Evolutionary conservation across 1,140 invertebrate species (phyloP).

Genomic region (Agrilus planipennis): DNA sequence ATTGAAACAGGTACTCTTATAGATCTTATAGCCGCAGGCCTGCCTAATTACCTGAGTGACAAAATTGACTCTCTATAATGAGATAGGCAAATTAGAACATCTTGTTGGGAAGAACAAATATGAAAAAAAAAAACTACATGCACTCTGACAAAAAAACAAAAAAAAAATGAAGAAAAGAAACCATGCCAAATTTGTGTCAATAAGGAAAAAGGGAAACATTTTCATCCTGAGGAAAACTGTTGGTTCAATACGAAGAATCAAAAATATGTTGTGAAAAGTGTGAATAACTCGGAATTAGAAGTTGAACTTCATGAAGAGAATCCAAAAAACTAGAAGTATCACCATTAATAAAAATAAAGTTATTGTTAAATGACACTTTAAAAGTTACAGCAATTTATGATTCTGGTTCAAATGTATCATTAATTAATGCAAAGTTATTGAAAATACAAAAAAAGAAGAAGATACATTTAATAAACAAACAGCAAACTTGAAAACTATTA

Average conservation of each 20-base stretch:
- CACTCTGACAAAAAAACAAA: constrained; percentile 20
- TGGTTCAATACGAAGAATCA: constrained; percentile 2
- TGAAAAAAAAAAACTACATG: constrained; percentile 19
- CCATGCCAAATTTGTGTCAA: constrained; percentile 1
- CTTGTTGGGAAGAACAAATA: constrained; percentile 14
- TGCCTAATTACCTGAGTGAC: constrained; percentile 21
- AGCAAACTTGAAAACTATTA: constrained; percentile 17
- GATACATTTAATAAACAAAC: constrained; percentile 14
- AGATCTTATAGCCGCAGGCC: constrained; percentile 19
- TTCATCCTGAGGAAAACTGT: constrained; percentile 1
- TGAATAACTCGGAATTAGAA: constrained; percentile 15
- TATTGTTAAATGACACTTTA: constrained; percentile 17
- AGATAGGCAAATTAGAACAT: constrained; percentile 24
- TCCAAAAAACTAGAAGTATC: constrained; percentile 10
- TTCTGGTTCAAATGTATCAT: constrained; percentile 21
- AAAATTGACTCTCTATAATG: constrained; percentile 21
- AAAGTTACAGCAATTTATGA: constrained; percentile 18
- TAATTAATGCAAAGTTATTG: constrained; percentile 20
- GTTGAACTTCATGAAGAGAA: constrained; percentile 10
- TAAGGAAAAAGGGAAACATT: background rate
- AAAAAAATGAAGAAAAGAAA: constrained; percentile 12
- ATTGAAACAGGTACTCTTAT: constrained; percentile 21
- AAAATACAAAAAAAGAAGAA: constrained; percentile 6
- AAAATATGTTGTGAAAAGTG: constrained; percentile 1
- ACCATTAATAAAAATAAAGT: constrained; percentile 17